phyloP scores from a whole-genome alignment of 2,888 invertebrate species.

The Dolomedes plantarius region DNA sequence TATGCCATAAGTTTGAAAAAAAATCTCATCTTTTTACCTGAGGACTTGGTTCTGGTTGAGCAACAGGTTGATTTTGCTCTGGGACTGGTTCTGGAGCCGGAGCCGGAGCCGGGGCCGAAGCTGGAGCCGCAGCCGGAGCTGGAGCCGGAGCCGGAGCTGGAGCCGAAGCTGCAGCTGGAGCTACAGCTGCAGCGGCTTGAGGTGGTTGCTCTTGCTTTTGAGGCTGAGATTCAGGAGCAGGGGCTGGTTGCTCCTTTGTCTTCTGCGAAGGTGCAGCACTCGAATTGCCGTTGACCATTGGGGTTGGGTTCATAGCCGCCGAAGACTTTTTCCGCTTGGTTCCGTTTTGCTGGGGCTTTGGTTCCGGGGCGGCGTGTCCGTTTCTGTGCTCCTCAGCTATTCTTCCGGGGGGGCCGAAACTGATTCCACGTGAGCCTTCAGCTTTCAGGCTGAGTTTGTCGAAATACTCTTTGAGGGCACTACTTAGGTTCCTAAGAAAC shows the following conservation, averaged over 20 bases:
- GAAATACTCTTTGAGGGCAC: slow-evolving; percentile 56
- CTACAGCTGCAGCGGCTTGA: not conserved
- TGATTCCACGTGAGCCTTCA: slow-evolving; percentile 73
- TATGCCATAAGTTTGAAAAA: too few species aligned
- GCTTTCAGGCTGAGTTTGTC: slow-evolving; percentile 69
- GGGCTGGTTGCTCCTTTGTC: not conserved
- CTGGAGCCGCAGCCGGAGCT: not conserved
- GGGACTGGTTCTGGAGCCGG: not conserved
- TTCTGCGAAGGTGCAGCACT: not conserved
- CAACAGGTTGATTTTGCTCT: slow-evolving; percentile 81
- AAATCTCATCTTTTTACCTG: too few species aligned
- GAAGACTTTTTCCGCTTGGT: slow-evolving; percentile 50
- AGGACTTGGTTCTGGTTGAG: slow-evolving; percentile 84
- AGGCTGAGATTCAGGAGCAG: not conserved
- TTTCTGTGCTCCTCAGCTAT: slow-evolving; percentile 54
- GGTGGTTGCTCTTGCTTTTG: not conserved
- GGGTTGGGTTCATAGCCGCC: slow-evolving; percentile 6
- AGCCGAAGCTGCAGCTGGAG: not conserved
- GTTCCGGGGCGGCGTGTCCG: slow-evolving; percentile 31
- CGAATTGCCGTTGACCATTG: not conserved
- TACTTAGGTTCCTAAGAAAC: slow-evolving; percentile 39
- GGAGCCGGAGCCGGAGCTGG: not conserved
- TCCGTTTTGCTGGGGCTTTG: slow-evolving; percentile 37
- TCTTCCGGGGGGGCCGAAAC: slow-evolving; percentile 65
- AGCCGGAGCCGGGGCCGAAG: not conserved